Conservation (phyloP, 2,113 vertebrate species). For the Monarcha castaneiventris region DNA sequence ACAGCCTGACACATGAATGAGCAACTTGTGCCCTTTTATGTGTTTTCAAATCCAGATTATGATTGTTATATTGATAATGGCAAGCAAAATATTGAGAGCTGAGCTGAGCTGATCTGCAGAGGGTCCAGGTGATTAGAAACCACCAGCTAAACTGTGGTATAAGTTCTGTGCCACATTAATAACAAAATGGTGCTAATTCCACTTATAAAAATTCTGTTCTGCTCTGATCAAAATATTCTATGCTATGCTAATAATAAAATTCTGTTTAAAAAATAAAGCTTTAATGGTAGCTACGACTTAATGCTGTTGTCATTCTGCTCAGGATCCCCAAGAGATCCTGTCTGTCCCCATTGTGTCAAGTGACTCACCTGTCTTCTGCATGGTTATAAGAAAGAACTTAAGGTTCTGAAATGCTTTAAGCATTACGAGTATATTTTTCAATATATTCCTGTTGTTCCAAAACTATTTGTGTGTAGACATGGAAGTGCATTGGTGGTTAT, state of each 20-base stretch:
- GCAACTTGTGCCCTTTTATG: fast-evolving
- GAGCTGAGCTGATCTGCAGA: not conserved
- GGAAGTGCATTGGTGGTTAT: not conserved
- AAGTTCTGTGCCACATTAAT: not conserved
- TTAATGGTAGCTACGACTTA: not conserved
- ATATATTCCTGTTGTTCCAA: not conserved
- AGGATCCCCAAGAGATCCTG: not conserved
- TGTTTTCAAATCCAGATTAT: not conserved
- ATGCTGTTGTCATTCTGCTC: not conserved
- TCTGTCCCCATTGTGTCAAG: not conserved
- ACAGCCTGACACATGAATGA: not conserved
- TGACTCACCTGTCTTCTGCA: not conserved
- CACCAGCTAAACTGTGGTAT: not conserved
- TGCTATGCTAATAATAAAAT: not conserved
- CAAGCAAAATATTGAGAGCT: not conserved
- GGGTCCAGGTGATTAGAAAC: not conserved
- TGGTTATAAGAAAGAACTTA: not conserved
- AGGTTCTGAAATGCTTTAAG: not conserved
- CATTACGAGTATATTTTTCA: not conserved
- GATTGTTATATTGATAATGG: not conserved
- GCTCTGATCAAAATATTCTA: not conserved
- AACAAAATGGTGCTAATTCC: not conserved
- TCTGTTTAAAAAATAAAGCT: not conserved
- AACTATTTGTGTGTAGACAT: not conserved
- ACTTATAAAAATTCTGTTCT: not conserved